A percentile compares a stretch with the other conserved stretches of the same genome.
Evolutionary conservation across 2,113 vertebrate species (phyloP).

Genomic region (Ciconia stormi): DNA sequence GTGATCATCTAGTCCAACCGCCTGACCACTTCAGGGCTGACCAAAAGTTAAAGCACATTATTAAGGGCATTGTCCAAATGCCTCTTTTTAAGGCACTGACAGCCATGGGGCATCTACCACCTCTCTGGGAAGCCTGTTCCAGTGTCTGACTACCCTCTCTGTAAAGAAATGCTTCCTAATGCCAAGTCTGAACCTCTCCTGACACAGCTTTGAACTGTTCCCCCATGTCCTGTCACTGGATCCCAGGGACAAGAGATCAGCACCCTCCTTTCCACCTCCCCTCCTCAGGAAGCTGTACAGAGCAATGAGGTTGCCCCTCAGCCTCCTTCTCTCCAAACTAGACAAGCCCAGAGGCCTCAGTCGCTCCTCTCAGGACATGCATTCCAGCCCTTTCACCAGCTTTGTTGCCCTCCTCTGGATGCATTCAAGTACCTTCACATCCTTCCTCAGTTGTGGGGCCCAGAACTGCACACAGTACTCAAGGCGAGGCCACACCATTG

Average conservation of each 20-base stretch:
- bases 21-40: neutral
- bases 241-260: neutral
- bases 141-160: neutral
- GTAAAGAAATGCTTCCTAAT: neutral
- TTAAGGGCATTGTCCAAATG: neutral
- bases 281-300: neutral
- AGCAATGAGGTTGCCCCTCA: neutral
- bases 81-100: neutral
- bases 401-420: neutral
- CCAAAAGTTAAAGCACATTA: neutral
- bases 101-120: fast-evolving
- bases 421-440: neutral
- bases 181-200: neutral
- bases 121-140: neutral
- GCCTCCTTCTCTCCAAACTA: neutral
- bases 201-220: neutral
- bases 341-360: neutral
- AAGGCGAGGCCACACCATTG: neutral
- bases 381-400: neutral
- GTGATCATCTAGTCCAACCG: neutral
- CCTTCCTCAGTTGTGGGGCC: neutral
- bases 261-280: neutral
- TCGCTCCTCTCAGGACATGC: neutral
- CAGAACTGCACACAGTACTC: neutral
- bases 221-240: fast-evolving